Conservation (phyloP, 2,888 invertebrate genomes). For the Drosophila siamana region DNA sequence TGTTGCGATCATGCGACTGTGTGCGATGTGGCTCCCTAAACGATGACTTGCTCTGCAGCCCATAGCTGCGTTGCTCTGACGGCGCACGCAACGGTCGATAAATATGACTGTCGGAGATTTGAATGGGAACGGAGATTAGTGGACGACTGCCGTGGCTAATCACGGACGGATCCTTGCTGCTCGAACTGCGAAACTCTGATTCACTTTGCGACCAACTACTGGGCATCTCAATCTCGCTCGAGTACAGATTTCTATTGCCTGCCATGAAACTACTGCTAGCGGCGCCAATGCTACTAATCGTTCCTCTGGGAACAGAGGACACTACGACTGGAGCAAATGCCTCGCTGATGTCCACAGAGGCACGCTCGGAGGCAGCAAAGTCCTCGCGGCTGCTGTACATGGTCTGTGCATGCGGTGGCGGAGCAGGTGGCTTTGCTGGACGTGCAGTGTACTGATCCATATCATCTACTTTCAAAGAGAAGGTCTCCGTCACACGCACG, state of each 20-base stretch:
- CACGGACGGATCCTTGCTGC: constrained; percentile 66
- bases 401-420: constrained; percentile 65
- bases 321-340: constrained; percentile 82
- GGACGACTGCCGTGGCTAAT: constrained; percentile 63
- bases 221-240: constrained; percentile 76
- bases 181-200: constrained; percentile 52
- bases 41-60: constrained; percentile 69
- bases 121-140: constrained; percentile 78
- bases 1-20: constrained; percentile 83
- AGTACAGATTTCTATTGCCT: constrained; percentile 77
- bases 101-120: constrained; percentile 64
- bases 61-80: constrained; percentile 76
- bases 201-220: constrained; percentile 55
- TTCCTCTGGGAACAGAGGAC: constrained; percentile 55
- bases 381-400: constrained; percentile 81
- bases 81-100: constrained; percentile 68
- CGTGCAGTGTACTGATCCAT: constrained; percentile 83
- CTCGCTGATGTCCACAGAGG: constrained; percentile 69
- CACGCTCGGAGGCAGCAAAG: constrained; percentile 68
- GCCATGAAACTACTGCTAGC: constrained; percentile 73
- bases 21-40: constrained; percentile 82
- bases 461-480: constrained; percentile 85
- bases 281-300: constrained; percentile 53
- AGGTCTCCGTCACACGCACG: constrained; percentile 83
- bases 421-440: constrained; percentile 67